phyloP scores from a whole-genome alignment of 2,797 vertebrate species.

The Acrossocheilus fasciatus region DNA sequence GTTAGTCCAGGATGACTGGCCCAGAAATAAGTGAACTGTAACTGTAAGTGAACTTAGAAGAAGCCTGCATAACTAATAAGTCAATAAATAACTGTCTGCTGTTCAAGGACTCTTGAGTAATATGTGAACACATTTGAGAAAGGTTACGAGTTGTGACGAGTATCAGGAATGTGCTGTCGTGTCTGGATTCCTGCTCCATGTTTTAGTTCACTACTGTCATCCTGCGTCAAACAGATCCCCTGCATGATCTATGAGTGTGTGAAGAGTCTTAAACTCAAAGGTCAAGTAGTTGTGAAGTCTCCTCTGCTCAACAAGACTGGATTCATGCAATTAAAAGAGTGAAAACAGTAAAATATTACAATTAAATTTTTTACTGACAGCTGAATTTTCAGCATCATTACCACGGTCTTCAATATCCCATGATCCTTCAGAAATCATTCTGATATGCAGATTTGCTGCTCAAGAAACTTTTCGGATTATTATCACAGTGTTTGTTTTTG shows the following conservation, averaged over 20 bases:
- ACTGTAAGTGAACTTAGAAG: neutral
- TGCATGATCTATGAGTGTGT: neutral
- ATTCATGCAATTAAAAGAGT: neutral
- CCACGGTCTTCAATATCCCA: neutral
- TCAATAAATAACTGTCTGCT: neutral
- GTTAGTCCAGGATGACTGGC: neutral
- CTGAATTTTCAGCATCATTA: neutral
- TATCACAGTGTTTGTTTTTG: too few relatives aligned
- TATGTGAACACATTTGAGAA: neutral
- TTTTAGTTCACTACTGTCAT: neutral
- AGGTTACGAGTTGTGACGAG: conserved; percentile 52
- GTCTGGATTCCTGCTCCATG: conserved; percentile 10
- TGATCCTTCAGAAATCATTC: neutral
- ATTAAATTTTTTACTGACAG: too few relatives aligned
- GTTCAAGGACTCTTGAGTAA: conserved; percentile 1
- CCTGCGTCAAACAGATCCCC: neutral
- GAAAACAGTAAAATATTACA: neutral
- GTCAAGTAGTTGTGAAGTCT: too few relatives aligned
- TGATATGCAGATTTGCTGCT: neutral
- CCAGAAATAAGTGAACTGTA: conserved; percentile 21
- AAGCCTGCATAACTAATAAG: neutral
- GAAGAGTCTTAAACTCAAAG: neutral
- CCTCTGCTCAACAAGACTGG: neutral
- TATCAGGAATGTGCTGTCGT: conserved; percentile 59
- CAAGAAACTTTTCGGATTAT: too few relatives aligned